Evolutionary conservation across 2,113 vertebrate genomes (phyloP).

Genomic region (Bubo blakistoni): DNA sequence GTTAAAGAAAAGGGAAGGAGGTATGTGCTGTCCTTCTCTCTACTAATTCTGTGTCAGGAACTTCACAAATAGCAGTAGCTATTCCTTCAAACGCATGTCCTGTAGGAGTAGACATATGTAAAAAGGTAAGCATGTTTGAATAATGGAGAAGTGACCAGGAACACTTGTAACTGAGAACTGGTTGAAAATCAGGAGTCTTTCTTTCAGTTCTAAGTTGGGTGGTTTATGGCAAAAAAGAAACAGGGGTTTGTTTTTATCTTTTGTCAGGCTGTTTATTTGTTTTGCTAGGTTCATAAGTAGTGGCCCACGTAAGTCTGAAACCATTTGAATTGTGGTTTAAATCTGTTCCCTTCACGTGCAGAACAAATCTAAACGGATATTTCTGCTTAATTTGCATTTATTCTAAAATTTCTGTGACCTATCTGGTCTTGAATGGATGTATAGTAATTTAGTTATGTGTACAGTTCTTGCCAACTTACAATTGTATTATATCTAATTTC

Average conservation of each 20-base stretch:
- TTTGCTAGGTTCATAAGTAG: not conserved
- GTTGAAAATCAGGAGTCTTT: not conserved
- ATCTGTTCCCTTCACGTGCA: not conserved
- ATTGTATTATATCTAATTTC: not conserved
- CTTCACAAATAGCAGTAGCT: not conserved
- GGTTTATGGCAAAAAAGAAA: not conserved
- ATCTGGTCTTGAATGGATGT: not conserved
- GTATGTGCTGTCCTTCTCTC: not conserved
- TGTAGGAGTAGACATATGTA: not conserved
- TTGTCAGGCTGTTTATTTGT: not conserved
- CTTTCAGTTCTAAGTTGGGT: not conserved
- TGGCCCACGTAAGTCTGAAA: not conserved
- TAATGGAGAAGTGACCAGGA: not conserved
- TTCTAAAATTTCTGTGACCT: not conserved
- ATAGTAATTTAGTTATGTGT: not conserved
- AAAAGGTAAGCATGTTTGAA: not conserved
- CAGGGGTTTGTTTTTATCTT: not conserved
- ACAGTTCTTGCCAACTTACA: not conserved
- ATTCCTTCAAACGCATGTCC: not conserved
- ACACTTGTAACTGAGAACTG: not conserved
- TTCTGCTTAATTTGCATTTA: not conserved
- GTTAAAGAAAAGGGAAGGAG: not conserved
- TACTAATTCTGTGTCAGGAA: not conserved
- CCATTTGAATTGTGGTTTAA: not conserved
- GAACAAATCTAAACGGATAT: not conserved